phyloP scores from a whole-genome alignment of 2,888 invertebrate genomes.

The Silvanus unidentatus region DNA sequence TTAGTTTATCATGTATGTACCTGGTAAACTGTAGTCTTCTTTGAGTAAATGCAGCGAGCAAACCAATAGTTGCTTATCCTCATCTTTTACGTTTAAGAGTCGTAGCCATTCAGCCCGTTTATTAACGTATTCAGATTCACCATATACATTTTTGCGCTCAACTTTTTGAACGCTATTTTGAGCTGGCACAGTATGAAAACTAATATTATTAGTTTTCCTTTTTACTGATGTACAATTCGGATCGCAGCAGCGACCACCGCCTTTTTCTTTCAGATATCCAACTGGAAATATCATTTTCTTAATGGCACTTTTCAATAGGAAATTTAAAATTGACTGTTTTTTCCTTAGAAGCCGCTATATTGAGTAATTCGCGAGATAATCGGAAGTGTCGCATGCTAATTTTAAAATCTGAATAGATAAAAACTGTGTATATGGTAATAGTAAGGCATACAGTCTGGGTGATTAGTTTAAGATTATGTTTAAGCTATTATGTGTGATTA shows the following conservation, averaged over 20 bases:
- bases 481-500: no score
- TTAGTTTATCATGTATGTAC: not conserved
- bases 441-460: no score
- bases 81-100: not conserved
- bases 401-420: no score
- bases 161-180: not conserved
- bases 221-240: not conserved
- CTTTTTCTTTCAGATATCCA: not conserved
- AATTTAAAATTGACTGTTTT: no score
- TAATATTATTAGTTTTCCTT: not conserved
- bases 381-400: no score
- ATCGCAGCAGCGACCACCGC: not conserved
- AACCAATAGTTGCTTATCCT: not conserved
- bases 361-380: no score
- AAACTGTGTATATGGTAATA: no score
- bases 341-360: no score
- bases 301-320: no score
- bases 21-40: not conserved
- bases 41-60: not conserved
- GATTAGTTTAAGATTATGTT: no score
- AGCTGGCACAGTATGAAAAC: not conserved
- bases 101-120: not conserved
- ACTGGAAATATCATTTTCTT: not conserved
- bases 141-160: not conserved
- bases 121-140: not conserved